These are phyloP conservation scores for Recurvirostra avosetta DNA, from an alignment of 2,113 vertebrate species.

Conservation along the genomic window DNA sequence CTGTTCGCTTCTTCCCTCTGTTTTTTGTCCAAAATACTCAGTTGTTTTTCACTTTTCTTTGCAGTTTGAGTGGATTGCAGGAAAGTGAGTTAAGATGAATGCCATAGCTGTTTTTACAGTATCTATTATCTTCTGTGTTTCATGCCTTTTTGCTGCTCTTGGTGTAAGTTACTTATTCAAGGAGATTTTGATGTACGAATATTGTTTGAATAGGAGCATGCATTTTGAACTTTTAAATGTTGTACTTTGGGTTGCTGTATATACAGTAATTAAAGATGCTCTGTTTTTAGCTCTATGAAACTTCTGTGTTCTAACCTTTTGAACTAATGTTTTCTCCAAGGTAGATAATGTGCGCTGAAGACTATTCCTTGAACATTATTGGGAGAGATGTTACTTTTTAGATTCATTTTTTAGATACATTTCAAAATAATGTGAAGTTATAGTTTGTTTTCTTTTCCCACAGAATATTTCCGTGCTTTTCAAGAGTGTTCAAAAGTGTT, in stretches of 20 bases:
- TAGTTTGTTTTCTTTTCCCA: not conserved
- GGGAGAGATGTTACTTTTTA: not conserved
- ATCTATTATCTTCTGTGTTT: constrained; percentile 35
- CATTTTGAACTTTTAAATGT: not conserved
- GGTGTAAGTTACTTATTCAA: not conserved
- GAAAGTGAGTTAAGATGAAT: constrained; percentile 15
- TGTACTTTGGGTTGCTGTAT: not conserved
- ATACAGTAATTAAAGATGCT: not conserved
- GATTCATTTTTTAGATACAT: not conserved
- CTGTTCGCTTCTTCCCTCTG: constrained; percentile 10
- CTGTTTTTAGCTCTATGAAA: not conserved
- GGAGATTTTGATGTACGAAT: not conserved
- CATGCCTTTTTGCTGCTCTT: constrained; percentile 48
- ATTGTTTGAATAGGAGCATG: not conserved
- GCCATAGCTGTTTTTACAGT: constrained; percentile 28
- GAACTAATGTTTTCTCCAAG: not conserved
- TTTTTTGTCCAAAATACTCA: not conserved
- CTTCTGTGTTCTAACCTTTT: not conserved
- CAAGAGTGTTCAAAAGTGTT: not conserved
- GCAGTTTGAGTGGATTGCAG: not conserved
- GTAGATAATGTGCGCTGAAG: not conserved
- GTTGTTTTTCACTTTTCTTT: not conserved
- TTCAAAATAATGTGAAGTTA: not conserved
- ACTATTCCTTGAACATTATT: not conserved
- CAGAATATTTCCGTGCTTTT: not conserved